Evolutionary conservation across 2,888 invertebrate species (phyloP), one percentile per base, ranked within the genome.

Genomic region (Drosophila pseudotalamancana): DNA sequence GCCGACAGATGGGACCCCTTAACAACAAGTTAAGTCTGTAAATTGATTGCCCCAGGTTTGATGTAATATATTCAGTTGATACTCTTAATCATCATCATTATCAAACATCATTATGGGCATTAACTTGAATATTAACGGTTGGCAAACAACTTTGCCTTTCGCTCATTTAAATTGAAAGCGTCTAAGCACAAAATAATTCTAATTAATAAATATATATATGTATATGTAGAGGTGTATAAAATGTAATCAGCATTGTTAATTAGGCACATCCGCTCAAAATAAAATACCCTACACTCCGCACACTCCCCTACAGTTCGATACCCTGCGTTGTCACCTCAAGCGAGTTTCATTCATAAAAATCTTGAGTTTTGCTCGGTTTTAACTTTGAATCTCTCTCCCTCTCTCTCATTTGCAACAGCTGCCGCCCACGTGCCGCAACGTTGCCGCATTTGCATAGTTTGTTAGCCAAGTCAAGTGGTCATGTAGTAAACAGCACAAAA

Each of bases 221-320:
- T 27, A 9, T 27, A 9, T 27, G 6, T 27, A 9, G 34, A 60
- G 43, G 43, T 43, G 55, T 53, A 77, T 70, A 72, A 85, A 81
- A 74, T 74, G 83, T 77, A 79, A 79, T 81, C 80, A 81, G 74
- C 80, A 72, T 76, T 79, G 72, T 81, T 85, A 81, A 81, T 81
- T 82, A 81, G 86, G 74, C 86, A 81, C 81, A 81, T 81, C 81
- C 81, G 81, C 76, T 79, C 59, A 11, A 23, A 23, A 40, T 16
- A 14, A 43, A 27, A 21, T 16, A 6, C 29, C 46, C 35, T 6
- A 11, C 19, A 2, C 16, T 0, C 21, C 27, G n/a, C 16, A 1
- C 6, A 1, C 12, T 8, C 12, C 29, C 19, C 43, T 6, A 3
- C 45, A 27, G 46, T 46, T 40, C 34, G 65, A 50, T 54, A 53